A percentile compares a stretch with the other conserved stretches of the same genome.
Conservation (phyloP, 2,797 vertebrate genomes). For the Oreochromis mossambicus region DNA sequence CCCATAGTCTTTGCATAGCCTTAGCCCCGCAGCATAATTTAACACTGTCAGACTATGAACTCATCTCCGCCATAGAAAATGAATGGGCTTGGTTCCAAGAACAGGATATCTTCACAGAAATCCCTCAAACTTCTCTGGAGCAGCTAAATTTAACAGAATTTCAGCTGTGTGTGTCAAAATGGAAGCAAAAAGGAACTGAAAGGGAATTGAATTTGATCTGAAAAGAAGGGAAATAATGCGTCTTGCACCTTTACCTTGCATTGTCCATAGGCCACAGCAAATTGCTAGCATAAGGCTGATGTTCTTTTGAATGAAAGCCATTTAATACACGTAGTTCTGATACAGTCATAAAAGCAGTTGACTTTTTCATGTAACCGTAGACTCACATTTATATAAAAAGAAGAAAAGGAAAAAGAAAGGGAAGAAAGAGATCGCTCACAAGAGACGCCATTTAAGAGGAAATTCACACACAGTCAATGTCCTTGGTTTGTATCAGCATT, state of each 20-base stretch:
- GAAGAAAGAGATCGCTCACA: neutral
- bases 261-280: neutral
- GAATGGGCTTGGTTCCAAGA: constrained; percentile 64
- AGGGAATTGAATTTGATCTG: neutral
- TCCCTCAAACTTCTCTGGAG: constrained; percentile 36
- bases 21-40: constrained; percentile 62
- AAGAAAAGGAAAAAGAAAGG: neutral
- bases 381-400: neutral
- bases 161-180: neutral
- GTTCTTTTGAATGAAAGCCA: neutral
- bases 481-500: neutral
- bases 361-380: neutral
- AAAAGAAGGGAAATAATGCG: constrained; percentile 13
- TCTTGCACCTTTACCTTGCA: neutral
- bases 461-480: neutral
- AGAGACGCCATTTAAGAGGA: neutral
- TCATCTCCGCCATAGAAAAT: constrained; percentile 62
- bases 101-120: constrained; percentile 48
- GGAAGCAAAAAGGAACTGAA: neutral
- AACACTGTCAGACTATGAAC: constrained; percentile 62
- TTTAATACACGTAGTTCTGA: neutral
- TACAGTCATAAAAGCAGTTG: neutral
- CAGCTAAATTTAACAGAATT: constrained; percentile 17
- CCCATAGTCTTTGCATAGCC: constrained; percentile 66
- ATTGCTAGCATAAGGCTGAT: neutral